Evolutionary conservation across 2,113 vertebrate genomes (phyloP).

Genomic region (Pangasianodon hypophthalmus): DNA sequence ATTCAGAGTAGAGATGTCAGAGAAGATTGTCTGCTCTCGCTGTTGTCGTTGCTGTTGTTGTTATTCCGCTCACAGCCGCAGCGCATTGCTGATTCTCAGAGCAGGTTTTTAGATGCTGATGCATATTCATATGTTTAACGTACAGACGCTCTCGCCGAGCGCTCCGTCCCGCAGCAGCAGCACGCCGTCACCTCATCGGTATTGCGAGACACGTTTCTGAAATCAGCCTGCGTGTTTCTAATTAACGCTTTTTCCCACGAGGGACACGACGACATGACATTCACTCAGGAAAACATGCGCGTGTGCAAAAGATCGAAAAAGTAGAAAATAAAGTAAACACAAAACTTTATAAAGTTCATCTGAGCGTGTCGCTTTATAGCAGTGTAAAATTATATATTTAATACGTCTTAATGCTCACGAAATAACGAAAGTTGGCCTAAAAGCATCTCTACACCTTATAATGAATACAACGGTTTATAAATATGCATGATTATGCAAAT

Average conservation of each 20-base stretch:
- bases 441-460: background rate
- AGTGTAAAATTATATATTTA: background rate
- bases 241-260: conserved; percentile 57
- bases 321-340: background rate
- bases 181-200: conserved; percentile 74
- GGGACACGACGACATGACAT: conserved; percentile 35
- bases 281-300: conserved; percentile 3
- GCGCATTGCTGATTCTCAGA: conserved; percentile 69
- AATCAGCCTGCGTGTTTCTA: conserved; percentile 47
- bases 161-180: conserved; percentile 57
- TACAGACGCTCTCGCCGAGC: conserved; percentile 76
- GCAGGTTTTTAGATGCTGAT: conserved; percentile 69
- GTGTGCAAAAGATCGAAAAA: conserved; percentile 5
- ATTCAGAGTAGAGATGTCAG: background rate
- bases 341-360: conserved; percentile 7
- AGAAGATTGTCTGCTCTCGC: background rate
- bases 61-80: conserved; percentile 74
- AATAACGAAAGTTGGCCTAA: background rate
- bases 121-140: conserved; percentile 83
- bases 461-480: background rate
- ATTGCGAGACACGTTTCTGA: conserved; percentile 68
- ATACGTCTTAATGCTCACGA: background rate
- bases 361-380: too few species aligned
- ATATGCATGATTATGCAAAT: conserved; percentile 8
- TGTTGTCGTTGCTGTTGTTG: conserved; percentile 52